These are phyloP conservation scores for Neotoma lepida DNA, from an alignment of 2,113 vertebrate species.

Conservation along the genomic window DNA sequence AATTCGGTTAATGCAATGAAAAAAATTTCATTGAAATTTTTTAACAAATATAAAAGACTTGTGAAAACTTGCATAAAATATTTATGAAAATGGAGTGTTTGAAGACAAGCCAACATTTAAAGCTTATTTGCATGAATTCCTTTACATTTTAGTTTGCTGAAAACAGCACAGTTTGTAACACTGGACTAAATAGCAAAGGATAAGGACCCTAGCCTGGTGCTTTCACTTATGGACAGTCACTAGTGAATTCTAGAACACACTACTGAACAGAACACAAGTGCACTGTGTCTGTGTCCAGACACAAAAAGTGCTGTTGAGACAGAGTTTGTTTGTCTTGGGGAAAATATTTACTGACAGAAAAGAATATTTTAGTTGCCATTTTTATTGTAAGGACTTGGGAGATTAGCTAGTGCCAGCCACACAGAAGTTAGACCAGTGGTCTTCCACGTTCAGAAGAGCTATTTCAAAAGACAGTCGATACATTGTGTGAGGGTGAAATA, in stretches of 20 bases:
- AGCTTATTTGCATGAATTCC: slow-evolving; percentile 72
- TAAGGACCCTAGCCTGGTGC: slow-evolving; percentile 25
- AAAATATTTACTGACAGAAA: neutral
- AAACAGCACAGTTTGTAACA: slow-evolving; percentile 68
- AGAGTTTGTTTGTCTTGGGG: neutral
- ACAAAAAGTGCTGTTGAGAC: neutral
- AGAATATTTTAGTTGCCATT: slow-evolving; percentile 10
- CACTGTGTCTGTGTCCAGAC: neutral
- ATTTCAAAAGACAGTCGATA: neutral
- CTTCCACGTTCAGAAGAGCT: neutral
- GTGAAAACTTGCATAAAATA: slow-evolving; percentile 73
- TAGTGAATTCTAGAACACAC: neutral
- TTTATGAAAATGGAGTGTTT: slow-evolving; percentile 72
- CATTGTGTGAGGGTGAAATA: neutral
- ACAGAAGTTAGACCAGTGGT: neutral
- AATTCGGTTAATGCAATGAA: slow-evolving; percentile 70
- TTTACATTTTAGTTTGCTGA: slow-evolving; percentile 60
- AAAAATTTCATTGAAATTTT: slow-evolving; percentile 42
- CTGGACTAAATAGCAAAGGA: slow-evolving; percentile 44
- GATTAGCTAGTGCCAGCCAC: neutral
- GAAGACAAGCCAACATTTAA: slow-evolving; percentile 68
- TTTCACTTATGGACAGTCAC: neutral
- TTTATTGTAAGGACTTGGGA: slow-evolving; percentile 36
- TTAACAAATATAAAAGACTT: slow-evolving; percentile 72
- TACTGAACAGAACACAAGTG: neutral